phyloP scores from a whole-genome alignment of 2,113 vertebrate genomes.

The Amphiprion ocellaris region DNA sequence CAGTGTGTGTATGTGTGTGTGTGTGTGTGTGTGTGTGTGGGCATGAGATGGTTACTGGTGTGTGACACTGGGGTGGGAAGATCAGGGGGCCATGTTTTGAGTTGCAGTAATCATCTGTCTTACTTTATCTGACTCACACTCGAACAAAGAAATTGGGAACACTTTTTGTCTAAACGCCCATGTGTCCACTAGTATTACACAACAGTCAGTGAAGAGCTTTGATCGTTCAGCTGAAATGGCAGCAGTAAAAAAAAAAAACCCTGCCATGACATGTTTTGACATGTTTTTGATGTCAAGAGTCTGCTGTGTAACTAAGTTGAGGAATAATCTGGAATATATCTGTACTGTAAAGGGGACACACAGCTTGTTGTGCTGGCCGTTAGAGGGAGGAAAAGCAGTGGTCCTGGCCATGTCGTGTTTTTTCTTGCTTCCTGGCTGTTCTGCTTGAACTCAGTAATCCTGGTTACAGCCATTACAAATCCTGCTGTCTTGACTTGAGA shows the following conservation, averaged over 20 bases:
- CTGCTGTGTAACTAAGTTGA: conserved; percentile 24
- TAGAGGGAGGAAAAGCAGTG: conserved; percentile 43
- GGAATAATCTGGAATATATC: conserved; percentile 37
- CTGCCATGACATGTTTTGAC: conserved; percentile 42
- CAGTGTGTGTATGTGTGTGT: not conserved
- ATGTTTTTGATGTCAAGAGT: conserved; percentile 49
- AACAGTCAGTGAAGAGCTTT: conserved; percentile 47
- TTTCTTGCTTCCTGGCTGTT: conserved; percentile 75
- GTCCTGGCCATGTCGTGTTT: conserved; percentile 56
- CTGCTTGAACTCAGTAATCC: conserved; percentile 83
- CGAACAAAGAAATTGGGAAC: conserved; percentile 48
- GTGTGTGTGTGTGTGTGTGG: not conserved
- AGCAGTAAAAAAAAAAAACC: conserved; percentile 19
- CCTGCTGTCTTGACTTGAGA: conserved; percentile 84
- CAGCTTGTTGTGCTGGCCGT: conserved; percentile 40
- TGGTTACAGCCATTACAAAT: conserved; percentile 85
- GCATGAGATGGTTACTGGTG: conserved; percentile 7
- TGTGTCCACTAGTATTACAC: conserved; percentile 58
- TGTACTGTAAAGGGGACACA: conserved; percentile 32
- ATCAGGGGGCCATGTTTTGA: conserved; percentile 62
- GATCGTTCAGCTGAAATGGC: conserved; percentile 58
- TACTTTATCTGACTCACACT: conserved; percentile 57
- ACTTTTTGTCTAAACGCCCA: conserved; percentile 52
- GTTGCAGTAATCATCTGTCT: conserved; percentile 70
- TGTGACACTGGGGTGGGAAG: conserved; percentile 42